Base-by-base conservation (phyloP, 2,113 vertebrate genomes). In the Dasyprocta punctata region DNA sequence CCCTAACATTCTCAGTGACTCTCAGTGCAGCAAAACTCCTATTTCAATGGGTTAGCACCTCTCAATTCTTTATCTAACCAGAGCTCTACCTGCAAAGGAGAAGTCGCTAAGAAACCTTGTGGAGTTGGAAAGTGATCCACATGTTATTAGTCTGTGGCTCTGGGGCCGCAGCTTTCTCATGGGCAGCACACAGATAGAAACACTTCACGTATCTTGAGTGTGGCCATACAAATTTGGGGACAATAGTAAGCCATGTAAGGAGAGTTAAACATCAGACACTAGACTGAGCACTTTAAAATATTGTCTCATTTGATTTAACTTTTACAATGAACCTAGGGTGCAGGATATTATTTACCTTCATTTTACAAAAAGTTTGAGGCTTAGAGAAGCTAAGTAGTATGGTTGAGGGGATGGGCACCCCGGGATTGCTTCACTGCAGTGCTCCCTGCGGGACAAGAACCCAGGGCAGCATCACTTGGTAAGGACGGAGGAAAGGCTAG, bases 1-100 rank as follows among this genome's bases (percentile, higher is more conserved):
- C 24, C 33, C 41, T 60, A 93, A 33, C 30, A 71, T 41, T 89
- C 71, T 96, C 63, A 71, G 36, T 82, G 92, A 71, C 81, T 94
- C 28, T 38, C 24, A 80, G 19, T 41, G 82, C 12, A 67, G 44
- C 4, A 77, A 65, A 86, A 56, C 7, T 75, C 33, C 81, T 77
- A 24, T 82, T 78, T 67, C 61, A 63, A 22, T 61, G 44, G 82
- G 47, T 89, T 30, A 30, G 38, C 4, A 36, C n/a, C 8, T 90
- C 61, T 94, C 56, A 81, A 0, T 69, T 94, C 9, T 75, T 71
- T 19, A 7, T 60, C 81, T 90, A 93, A 91, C 54, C 10, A 85
- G n/a, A 73, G 67, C 81, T 95, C 41, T 60, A n/a, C 28, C 94
- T 83, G 41, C 38, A 41, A 80, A 11, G 36, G 81, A 90, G 47